Conservation (phyloP, 2,888 invertebrate genomes). For the Idaea biselata region DNA sequence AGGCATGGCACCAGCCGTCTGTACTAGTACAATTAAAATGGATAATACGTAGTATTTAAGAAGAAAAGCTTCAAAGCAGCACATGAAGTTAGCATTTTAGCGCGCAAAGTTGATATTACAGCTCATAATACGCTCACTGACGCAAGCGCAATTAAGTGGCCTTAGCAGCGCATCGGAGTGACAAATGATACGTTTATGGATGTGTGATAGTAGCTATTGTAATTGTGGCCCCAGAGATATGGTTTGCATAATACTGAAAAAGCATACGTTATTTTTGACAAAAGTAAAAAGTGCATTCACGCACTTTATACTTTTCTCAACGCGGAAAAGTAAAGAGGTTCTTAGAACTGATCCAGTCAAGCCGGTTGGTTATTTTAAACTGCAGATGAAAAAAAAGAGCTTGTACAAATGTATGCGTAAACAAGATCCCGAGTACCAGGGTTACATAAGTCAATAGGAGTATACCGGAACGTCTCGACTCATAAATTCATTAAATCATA, state of each 20-base stretch:
- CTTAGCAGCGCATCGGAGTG: too few relatives aligned
- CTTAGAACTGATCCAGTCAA: conserved; percentile 65
- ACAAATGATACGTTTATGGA: too few relatives aligned
- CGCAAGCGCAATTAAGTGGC: not conserved
- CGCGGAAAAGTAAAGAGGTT: conserved; percentile 75
- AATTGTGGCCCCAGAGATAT: too few relatives aligned
- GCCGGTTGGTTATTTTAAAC: conserved; percentile 72
- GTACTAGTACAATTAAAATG: too few relatives aligned
- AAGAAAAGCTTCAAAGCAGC: too few relatives aligned
- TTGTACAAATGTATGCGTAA: conserved; percentile 75
- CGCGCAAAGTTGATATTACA: too few relatives aligned
- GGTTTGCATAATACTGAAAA: too few relatives aligned
- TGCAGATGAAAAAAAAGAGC: conserved; percentile 56
- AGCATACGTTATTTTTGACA: conserved; percentile 16
- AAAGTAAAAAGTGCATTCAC: conserved; percentile 65
- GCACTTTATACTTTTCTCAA: conserved; percentile 66
- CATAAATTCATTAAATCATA: conserved; percentile 34
- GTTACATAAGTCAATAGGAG: conserved; percentile 54
- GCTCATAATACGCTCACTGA: too few relatives aligned
- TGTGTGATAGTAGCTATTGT: too few relatives aligned
- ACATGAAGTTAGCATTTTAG: too few relatives aligned
- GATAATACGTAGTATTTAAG: too few relatives aligned
- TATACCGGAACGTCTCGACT: conserved; percentile 52
- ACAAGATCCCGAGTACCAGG: conserved; percentile 73
- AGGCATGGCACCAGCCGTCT: too few relatives aligned